Evolutionary conservation across 2,888 invertebrate species (phyloP), one percentile per base, ranked within the genome.

Genomic region (Alsophila aescularia): DNA sequence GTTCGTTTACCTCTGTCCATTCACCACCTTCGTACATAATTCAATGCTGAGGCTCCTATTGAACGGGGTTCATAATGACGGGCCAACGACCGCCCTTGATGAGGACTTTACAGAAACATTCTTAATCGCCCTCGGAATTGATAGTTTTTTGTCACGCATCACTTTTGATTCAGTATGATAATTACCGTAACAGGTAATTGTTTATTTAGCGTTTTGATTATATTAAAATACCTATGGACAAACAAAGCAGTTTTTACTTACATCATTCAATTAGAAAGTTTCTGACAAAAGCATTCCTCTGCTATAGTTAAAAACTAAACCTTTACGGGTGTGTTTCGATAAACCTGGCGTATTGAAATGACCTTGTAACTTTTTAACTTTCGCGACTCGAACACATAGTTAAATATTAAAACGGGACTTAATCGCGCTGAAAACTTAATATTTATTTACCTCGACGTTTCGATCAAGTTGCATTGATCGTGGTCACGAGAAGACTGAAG

Each of bases 21-120:
- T 56, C 45, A 56, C 45, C 50, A 56, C 45, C 55, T 51, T 56
- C 50, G 50, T 56, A 24, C 41, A 79, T 77, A 75, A 79, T 77
- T 77, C 73, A 79, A 67, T 63, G 61, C 36, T 58, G 59, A 52
- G 29, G 43, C 43, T 45, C 21, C 44, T 47, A 56, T 56, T 32
- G 60, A 60, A 55, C 66, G 69, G 55, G 70, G 66, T 80, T 81
- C 24, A 81, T 77, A 73, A 78, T 69, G 62, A 69, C 64, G 70
- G 64, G 64, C 62, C 80, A 73, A 66, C 55, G 81, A 64, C 83
- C 87, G 86, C 77, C 89, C 88, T 87, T 89, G 83, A 75, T 72
- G 69, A 60, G 64, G 66, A 72, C 76, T 67, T 79, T 72, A 64
- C 69, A 81, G 73, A 76, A 73, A 79, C 36, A 77, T 77, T 78